Percentiles rank a stretch among this genome's conserved stretches.
phyloP scores from a whole-genome alignment of 1,140 invertebrate genomes.

The Heterodera carotae region DNA sequence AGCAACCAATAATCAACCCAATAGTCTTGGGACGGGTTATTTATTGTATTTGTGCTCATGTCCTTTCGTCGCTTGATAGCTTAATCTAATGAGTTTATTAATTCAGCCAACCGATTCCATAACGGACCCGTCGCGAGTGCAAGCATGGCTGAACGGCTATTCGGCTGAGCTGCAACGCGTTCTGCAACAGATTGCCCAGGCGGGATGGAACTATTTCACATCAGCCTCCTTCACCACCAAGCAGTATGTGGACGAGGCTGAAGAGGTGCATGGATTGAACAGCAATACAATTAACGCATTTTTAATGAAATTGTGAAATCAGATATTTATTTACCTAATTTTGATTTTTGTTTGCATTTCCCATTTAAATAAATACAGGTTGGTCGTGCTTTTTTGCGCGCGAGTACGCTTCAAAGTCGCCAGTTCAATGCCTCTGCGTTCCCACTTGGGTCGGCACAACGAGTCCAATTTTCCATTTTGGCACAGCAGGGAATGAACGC shows the following conservation, averaged over 20 bases:
- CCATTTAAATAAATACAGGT: no score
- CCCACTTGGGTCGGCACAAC: conserved; percentile 12
- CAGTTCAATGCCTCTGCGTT: conserved; percentile 42
- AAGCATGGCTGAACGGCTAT: conserved; percentile 49
- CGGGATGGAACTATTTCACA: conserved; percentile 57
- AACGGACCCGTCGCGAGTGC: conserved; percentile 24
- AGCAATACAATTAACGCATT: background rate
- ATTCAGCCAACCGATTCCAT: conserved; percentile 41
- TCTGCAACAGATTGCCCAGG: conserved; percentile 47
- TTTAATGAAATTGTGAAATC: conserved; percentile 4
- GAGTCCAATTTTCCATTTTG: conserved; percentile 39
- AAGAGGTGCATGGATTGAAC: conserved; percentile 38
- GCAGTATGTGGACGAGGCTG: conserved; percentile 49
- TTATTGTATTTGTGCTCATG: no score
- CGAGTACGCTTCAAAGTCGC: conserved; percentile 38
- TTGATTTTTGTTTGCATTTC: no score
- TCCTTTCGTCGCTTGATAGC: no score
- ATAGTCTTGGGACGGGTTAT: no score
- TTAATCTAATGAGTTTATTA: no score
- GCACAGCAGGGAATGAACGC: conserved; percentile 52
- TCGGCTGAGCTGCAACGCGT: conserved; percentile 44
- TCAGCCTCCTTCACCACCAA: conserved; percentile 54
- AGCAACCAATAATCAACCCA: no score
- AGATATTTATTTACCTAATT: no score
- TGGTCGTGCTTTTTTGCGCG: conserved; percentile 41